Evolutionary conservation across 2,113 vertebrate genomes (phyloP).

Genomic region (Falcunculus frontatus): DNA sequence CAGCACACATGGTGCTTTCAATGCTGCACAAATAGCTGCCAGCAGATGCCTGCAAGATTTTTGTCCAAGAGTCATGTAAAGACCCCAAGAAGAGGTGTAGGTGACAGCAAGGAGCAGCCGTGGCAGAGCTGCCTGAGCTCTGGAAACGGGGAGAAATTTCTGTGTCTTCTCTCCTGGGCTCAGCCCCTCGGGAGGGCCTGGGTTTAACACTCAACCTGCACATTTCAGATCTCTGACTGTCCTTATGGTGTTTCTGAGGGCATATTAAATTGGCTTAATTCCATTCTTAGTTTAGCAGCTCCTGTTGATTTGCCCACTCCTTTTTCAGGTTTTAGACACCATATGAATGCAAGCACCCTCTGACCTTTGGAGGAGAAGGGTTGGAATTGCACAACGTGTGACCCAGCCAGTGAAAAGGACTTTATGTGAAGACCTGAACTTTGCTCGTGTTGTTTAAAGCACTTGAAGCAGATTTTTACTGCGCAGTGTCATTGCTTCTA

Average conservation of each 20-base stretch:
- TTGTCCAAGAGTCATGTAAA: not conserved
- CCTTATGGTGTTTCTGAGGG: not conserved
- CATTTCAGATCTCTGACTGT: not conserved
- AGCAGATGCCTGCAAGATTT: not conserved
- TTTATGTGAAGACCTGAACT: not conserved
- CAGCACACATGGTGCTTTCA: accelerated
- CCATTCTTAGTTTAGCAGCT: not conserved
- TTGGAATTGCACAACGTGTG: not conserved
- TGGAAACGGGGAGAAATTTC: not conserved
- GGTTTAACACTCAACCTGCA: not conserved
- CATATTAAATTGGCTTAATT: not conserved
- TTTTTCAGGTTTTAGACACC: not conserved
- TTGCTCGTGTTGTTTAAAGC: not conserved
- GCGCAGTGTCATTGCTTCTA: not conserved
- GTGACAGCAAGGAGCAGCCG: not conserved
- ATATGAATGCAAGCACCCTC: not conserved
- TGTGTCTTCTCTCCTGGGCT: not conserved
- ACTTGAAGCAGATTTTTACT: not conserved
- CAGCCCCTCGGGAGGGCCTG: not conserved
- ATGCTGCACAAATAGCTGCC: not conserved
- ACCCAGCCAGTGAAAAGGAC: not conserved
- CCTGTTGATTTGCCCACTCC: not conserved
- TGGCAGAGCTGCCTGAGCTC: not conserved
- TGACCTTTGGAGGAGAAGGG: not conserved
- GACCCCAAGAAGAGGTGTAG: accelerated